Evolutionary conservation across 1,140 invertebrate genomes (phyloP), one percentile per base, ranked within the genome.

Genomic region (Drosophila lini): DNA sequence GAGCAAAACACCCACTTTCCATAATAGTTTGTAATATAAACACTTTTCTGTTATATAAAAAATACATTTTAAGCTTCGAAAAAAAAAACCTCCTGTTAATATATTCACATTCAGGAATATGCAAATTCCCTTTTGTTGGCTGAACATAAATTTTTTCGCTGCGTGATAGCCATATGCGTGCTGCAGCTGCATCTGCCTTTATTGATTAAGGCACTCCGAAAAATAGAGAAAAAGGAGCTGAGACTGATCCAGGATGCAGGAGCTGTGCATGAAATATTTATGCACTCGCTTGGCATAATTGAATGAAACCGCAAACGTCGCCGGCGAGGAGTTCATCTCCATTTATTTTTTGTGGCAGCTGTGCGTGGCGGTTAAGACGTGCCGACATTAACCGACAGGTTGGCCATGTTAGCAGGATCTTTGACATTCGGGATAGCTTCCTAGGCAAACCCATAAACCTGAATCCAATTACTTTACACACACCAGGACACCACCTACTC

Each of bases 401-500:
- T 28, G 68, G 28, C 6, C 56, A 28, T 38, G 41, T 16, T 58
- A 19, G 28, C 15, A 32, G 16, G 15, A 57, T n/a, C 34, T 59
- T 25, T 31, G 44, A 32, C 32, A 44, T 45, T 31, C 10, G 7
- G n/a, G 40, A 13, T 9, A 4, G 25, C 25, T 28, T 16, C 4
- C 34, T 34, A 25, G 13, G 13, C 52, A 41, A 71, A 45, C 42
- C 70, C 58, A 69, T 71, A 73, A 64, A 73, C 31, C 62, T 48
- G 67, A 81, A 79, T 81, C 64, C 78, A 85, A 86, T 88, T 85
- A 85, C 79, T 76, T 84, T 64, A 52, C 53, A 67, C 41, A 56
- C 50, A 22, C 7, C 40, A 41, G 2, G 40, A 42, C 47, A 50
- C 48, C 2, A 56, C 36, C 45, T 10, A 38, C 55, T 28, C 63